Evolutionary conservation across 30 jellyfish, hydroid and myxozoan species (phyloP), one percentile per base, ranked within the genome.

Genomic region (Turritopsis rubra): DNA sequence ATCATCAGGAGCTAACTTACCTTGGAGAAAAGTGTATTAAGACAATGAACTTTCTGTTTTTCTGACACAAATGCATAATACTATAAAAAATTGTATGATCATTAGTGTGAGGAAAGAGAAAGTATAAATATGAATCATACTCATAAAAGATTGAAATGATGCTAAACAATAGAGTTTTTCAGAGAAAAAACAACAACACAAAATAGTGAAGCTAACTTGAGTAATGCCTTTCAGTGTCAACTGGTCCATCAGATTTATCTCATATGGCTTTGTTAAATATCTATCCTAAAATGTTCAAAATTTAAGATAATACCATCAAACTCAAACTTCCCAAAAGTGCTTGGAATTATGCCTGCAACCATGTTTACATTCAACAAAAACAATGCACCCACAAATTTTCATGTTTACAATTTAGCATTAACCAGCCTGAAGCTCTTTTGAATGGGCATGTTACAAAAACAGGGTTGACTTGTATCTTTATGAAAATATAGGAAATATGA

Each of bases 1-100:
- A 22, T 68, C 16, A 9, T 16, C 28, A 16, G 16, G 77, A 68
- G 30, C 9, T 3, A 21, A 65, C 41, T 53, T 81, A 91, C 97
- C 92, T 91, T 91, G 31, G 98, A 87, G 81, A 91, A 91, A 52
- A 91, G 73, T 52, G 98, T 91, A 84, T 91, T 91, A 60, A 91
- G 68, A 81, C 98, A 91, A 71, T 91, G 98, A 18, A 91, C 98
- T 72, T 91, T 91, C 71, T 91, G 98, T 75, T 85, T 87, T 82
- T 91, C 98, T 52, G 87, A 96, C 18, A 91, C 96, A 87, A 91
- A 91, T 31, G 98, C 98, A 84, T 91, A 91, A 81, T 87, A 91
- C 98, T 91, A 27, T 1, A 87, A 83, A 83, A 53, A 66, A 79
- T 75, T n/a, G n/a, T n/a, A n/a, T 21, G n/a, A n/a, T 28, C 28